These are phyloP conservation scores for Tupiocoris notatus DNA, from an alignment of 2,888 invertebrate genomes.

Conservation along the genomic window DNA sequence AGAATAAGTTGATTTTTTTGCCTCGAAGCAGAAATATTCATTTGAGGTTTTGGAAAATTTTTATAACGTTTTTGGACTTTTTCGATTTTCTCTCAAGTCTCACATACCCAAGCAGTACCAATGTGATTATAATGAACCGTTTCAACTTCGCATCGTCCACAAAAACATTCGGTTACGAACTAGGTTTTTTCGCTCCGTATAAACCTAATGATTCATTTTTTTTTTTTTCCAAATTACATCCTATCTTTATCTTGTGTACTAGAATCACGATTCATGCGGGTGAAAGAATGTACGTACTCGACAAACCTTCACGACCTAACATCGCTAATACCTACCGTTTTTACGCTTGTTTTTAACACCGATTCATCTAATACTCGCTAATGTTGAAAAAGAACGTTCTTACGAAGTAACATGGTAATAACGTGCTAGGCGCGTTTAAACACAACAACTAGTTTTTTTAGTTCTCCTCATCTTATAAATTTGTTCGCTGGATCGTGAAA, in stretches of 20 bases:
- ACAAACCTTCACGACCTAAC: constrained; percentile 32
- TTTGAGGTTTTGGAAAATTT: constrained; percentile 19
- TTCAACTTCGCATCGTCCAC: constrained; percentile 42
- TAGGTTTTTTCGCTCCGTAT: constrained; percentile 4
- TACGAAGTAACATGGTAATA: constrained; percentile 17
- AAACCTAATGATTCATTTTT: constrained; percentile 30
- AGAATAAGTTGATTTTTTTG: constrained; percentile 33
- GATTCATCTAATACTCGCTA: constrained; percentile 34
- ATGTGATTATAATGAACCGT: background rate
- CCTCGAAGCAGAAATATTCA: constrained; percentile 36
- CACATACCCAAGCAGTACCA: constrained; percentile 44
- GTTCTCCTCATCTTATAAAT: constrained; percentile 20
- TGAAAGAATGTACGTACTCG: background rate
- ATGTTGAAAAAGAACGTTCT: constrained; percentile 27
- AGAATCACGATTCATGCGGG: background rate
- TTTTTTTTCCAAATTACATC: no score
- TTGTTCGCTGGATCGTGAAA: constrained; percentile 43
- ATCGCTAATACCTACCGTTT: constrained; percentile 23
- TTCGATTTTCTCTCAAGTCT: constrained; percentile 39
- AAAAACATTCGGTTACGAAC: constrained; percentile 7
- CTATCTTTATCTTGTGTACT: no score
- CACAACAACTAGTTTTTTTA: constrained; percentile 24
- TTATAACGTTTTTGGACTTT: background rate
- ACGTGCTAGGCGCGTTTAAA: constrained; percentile 21
- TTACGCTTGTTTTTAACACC: constrained; percentile 28